Evolutionary conservation across 1,140 invertebrate species (phyloP).

Genomic region (Cheumatopsyche charites): DNA sequence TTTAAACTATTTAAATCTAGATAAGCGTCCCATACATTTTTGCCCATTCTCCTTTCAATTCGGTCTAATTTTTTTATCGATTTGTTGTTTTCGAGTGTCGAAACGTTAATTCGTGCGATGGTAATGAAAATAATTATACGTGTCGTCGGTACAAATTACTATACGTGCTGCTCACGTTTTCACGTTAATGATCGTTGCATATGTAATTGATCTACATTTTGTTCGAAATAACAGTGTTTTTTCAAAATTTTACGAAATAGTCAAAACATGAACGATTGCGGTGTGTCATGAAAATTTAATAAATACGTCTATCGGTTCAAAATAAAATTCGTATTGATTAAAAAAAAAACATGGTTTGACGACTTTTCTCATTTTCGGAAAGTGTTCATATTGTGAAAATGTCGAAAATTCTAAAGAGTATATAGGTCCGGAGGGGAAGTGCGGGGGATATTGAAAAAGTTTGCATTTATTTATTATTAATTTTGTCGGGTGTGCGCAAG

Average conservation of each 20-base stretch:
- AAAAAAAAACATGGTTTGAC: background rate
- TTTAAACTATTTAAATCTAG: too few species aligned
- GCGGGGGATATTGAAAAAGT: conserved; percentile 27
- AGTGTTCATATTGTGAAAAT: background rate
- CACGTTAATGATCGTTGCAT: conserved; percentile 42
- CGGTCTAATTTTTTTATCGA: too few species aligned
- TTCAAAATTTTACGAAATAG: too few species aligned
- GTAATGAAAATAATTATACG: conserved; percentile 43
- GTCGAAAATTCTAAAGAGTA: background rate
- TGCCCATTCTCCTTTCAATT: too few species aligned
- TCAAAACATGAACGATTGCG: too few species aligned
- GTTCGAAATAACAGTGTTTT: too few species aligned
- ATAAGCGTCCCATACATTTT: too few species aligned
- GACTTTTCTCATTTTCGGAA: background rate
- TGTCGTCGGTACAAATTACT: conserved; percentile 38
- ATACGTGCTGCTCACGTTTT: conserved; percentile 31
- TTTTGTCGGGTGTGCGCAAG: conserved; percentile 12
- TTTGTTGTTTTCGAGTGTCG: conserved; percentile 22
- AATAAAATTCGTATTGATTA: too few species aligned
- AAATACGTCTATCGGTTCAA: too few species aligned
- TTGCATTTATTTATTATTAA: conserved; percentile 32
- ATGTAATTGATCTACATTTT: conserved; percentile 38
- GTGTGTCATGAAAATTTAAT: too few species aligned
- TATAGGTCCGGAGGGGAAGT: background rate
- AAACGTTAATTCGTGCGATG: conserved; percentile 44